Conservation (phyloP, 2,888 invertebrate genomes). For the Ochropleura plecta region DNA sequence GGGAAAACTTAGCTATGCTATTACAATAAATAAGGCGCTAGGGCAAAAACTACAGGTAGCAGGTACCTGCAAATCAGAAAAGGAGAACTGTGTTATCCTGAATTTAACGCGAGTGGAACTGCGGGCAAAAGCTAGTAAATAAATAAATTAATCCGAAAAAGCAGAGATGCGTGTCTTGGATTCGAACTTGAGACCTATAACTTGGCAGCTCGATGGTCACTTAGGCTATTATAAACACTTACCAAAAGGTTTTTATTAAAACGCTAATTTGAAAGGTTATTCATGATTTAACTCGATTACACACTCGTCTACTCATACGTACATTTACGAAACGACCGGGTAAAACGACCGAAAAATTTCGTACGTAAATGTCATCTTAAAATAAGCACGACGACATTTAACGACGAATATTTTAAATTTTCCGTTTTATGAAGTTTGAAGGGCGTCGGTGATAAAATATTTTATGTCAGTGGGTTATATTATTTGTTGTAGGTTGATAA, state of each 20-base stretch:
- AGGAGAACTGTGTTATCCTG: no score
- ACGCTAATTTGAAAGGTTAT: conserved; percentile 30
- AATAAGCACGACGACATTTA: conserved; percentile 53
- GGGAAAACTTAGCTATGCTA: no score
- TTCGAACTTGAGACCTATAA: no score
- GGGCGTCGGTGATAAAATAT: conserved; percentile 8
- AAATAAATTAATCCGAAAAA: no score
- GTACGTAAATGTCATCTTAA: conserved; percentile 61
- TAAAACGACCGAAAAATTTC: conserved; percentile 40
- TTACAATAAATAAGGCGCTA: no score
- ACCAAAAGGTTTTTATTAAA: conserved; percentile 38
- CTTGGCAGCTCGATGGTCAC: no score
- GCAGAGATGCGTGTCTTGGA: no score
- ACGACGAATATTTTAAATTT: conserved; percentile 36
- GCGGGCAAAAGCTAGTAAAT: no score
- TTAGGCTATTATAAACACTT: no score
- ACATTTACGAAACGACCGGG: conserved; percentile 27
- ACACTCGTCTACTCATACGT: conserved; percentile 35
- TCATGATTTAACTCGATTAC: conserved; percentile 47
- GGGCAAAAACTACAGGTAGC: no score
- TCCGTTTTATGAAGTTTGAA: conserved; percentile 36
- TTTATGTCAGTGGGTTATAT: conserved; percentile 4
- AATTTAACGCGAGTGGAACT: no score
- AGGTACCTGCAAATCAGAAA: no score
- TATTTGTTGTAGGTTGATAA: conserved; percentile 12